These are phyloP conservation scores for Temnothorax unifasciatus DNA, from an alignment of 2,888 invertebrate genomes.

Conservation along the genomic window DNA sequence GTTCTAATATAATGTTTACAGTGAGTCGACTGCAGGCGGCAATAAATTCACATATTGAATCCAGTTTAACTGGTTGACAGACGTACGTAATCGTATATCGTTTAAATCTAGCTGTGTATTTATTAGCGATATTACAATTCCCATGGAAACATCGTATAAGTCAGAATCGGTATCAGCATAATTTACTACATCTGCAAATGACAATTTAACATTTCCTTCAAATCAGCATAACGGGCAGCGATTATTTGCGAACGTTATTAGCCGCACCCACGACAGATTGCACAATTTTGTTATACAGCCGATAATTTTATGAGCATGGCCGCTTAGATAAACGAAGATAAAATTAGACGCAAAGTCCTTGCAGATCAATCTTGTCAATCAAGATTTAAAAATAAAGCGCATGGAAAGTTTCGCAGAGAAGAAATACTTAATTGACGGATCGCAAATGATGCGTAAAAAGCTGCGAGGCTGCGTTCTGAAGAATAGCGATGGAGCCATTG, in stretches of 20 bases:
- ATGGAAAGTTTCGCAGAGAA: conserved; percentile 23
- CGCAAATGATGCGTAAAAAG: conserved; percentile 34
- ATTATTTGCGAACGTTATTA: conserved; percentile 34
- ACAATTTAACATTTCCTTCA: conserved; percentile 54
- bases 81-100: conserved; percentile 49
- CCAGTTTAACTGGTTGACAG: conserved; percentile 55
- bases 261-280: background rate
- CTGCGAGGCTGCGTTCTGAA: conserved; percentile 3
- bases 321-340: background rate
- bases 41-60: conserved; percentile 45
- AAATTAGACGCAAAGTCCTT: background rate
- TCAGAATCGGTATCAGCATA: conserved; percentile 42
- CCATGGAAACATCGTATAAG: conserved; percentile 44
- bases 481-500: conserved; percentile 34
- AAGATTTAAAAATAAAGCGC: background rate
- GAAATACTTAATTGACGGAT: conserved; percentile 47
- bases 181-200: conserved; percentile 49
- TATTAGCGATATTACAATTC: conserved; percentile 50
- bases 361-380: background rate
- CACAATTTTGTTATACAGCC: background rate
- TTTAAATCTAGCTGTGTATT: conserved; percentile 46
- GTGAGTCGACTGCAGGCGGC: conserved; percentile 18
- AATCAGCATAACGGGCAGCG: conserved; percentile 28
- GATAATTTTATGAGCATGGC: background rate
- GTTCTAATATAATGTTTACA: conserved; percentile 37